phyloP scores from a whole-genome alignment of 2,888 invertebrate species.

The Lampropteryx suffumata region DNA sequence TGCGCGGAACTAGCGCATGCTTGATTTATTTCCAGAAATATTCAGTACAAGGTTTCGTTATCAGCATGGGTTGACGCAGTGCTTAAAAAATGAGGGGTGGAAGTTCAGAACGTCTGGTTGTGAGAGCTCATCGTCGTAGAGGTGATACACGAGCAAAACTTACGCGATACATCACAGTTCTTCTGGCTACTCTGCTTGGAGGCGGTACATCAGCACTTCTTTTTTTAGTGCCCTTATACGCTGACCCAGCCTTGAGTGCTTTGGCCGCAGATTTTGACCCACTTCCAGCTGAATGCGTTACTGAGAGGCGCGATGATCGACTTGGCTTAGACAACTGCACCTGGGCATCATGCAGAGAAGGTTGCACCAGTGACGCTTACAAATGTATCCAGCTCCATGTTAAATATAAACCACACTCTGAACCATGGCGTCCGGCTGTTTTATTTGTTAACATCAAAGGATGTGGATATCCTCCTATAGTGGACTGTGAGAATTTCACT shows the following conservation, averaged over 20 bases:
- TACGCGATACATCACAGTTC: constrained; percentile 72
- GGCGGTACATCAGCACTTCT: constrained; percentile 76
- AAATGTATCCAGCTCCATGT: constrained; percentile 87
- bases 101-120: constrained; percentile 74
- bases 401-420: constrained; percentile 78
- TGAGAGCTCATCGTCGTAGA: constrained; percentile 63
- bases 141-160: constrained; percentile 71
- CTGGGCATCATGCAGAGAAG: constrained; percentile 91
- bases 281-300: constrained; percentile 88
- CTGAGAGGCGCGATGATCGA: constrained; percentile 87
- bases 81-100: constrained; percentile 73
- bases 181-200: constrained; percentile 68
- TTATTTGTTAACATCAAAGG: constrained; percentile 92
- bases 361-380: constrained; percentile 91
- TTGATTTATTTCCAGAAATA: constrained; percentile 32
- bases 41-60: constrained; percentile 41
- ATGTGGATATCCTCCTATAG: constrained; percentile 91
- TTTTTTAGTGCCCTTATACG: constrained; percentile 77
- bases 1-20: constrained; percentile 48
- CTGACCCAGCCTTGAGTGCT: constrained; percentile 82
- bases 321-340: constrained; percentile 90
- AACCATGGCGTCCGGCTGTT: constrained; percentile 83
- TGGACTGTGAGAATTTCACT: constrained; percentile 90
- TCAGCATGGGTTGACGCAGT: constrained; percentile 77
- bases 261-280: constrained; percentile 89